Conservation (phyloP, 2,113 vertebrate species). For the Cheilinus undulatus region DNA sequence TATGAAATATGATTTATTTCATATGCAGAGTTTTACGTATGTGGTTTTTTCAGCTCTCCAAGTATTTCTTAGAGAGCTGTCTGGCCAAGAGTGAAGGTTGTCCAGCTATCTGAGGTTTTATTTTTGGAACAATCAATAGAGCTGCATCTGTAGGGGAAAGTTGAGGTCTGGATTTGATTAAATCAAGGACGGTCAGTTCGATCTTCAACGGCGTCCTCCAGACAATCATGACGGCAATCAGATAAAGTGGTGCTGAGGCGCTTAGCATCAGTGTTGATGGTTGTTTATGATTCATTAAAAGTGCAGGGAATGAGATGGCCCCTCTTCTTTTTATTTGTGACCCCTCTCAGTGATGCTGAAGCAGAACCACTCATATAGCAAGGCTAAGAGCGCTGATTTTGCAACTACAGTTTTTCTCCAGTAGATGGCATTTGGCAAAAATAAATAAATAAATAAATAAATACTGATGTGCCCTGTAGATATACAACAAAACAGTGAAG, state of each 20-base stretch:
- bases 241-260: slow-evolving; percentile 15
- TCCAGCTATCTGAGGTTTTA: slow-evolving; percentile 18
- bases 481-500: too few species aligned
- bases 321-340: background rate
- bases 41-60: too few species aligned
- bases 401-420: background rate
- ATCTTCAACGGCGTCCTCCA: slow-evolving; percentile 29
- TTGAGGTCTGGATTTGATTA: slow-evolving; percentile 51
- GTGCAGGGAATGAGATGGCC: background rate
- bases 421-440: background rate
- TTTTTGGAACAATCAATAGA: slow-evolving; percentile 49
- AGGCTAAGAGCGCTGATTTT: background rate
- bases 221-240: slow-evolving; percentile 19
- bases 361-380: background rate
- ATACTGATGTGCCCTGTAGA: too few species aligned
- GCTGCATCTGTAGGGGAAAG: slow-evolving; percentile 18
- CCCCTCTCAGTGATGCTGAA: background rate
- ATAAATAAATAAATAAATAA: too few species aligned
- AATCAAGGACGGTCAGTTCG: slow-evolving; percentile 47
- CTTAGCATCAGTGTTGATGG: slow-evolving; percentile 25
- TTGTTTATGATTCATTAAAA: slow-evolving; percentile 9
- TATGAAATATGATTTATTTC: background rate
- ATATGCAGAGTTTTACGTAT: background rate
- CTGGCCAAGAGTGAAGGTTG: slow-evolving; percentile 50
- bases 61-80: background rate